Percentiles rank a stretch among this genome's conserved stretches.
phyloP scores from a whole-genome alignment of 2,113 vertebrate species.

The Acanthisitta chloris region DNA sequence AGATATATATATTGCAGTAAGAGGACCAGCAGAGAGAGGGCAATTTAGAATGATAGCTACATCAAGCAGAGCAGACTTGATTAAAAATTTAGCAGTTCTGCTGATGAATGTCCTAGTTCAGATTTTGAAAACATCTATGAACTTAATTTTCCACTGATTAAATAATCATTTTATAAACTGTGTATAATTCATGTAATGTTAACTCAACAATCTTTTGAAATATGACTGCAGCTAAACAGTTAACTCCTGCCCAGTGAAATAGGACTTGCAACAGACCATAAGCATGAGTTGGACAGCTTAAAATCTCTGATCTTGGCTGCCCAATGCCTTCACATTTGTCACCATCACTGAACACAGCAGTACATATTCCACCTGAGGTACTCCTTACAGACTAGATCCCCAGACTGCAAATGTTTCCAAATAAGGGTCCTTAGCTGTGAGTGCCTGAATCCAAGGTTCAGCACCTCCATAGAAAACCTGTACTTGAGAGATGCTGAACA shows the following conservation, averaged over 20 bases:
- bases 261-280: constrained; percentile 5
- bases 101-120: constrained; percentile 77
- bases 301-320: background rate
- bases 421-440: background rate
- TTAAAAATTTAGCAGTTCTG: constrained; percentile 80
- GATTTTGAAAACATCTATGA: constrained; percentile 77
- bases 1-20: constrained; percentile 47
- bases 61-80: constrained; percentile 68
- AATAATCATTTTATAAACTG: constrained; percentile 79
- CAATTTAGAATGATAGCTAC: constrained; percentile 75
- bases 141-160: constrained; percentile 81
- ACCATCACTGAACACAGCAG: background rate
- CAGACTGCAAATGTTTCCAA: background rate
- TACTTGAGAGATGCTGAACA: background rate
- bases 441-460: background rate
- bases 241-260: constrained; percentile 35
- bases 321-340: background rate
- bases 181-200: constrained; percentile 76
- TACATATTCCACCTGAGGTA: background rate
- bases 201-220: constrained; percentile 69
- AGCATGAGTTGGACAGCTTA: background rate
- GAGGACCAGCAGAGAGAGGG: constrained; percentile 50
- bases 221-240: constrained; percentile 69
- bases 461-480: background rate
- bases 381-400: background rate